A percentile compares a stretch with the other conserved stretches of the same genome.
These are phyloP conservation scores for Pararge aegeria DNA, from an alignment of 1,140 invertebrate species.

Conservation along the genomic window DNA sequence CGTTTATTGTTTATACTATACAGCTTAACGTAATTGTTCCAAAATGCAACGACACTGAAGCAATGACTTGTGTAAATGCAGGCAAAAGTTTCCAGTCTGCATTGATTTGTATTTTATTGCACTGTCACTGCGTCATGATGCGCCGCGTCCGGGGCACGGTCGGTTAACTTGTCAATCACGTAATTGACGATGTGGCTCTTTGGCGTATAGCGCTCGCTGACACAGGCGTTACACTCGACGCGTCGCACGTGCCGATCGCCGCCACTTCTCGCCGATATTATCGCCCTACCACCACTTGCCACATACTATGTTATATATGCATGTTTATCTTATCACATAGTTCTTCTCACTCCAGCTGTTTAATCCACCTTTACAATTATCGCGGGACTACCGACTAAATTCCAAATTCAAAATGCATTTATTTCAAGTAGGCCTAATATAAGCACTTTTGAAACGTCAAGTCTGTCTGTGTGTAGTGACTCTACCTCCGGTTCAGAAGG, in stretches of 20 bases:
- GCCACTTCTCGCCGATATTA: slow-evolving; percentile 57
- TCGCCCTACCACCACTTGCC: slow-evolving; percentile 43
- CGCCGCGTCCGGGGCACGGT: slow-evolving; percentile 38
- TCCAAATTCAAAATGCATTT: too few species aligned
- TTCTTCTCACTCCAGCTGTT: neutral
- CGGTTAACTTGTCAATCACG: slow-evolving; percentile 68
- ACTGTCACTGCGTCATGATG: slow-evolving; percentile 41
- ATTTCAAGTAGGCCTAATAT: too few species aligned
- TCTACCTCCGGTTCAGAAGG: too few species aligned
- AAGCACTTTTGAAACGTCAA: too few species aligned
- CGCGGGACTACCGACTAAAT: too few species aligned
- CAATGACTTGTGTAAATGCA: slow-evolving; percentile 31
- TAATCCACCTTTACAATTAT: too few species aligned
- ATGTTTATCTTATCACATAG: neutral
- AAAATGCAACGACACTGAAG: neutral
- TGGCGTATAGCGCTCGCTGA: slow-evolving; percentile 51
- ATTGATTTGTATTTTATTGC: slow-evolving; percentile 39
- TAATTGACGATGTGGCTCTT: slow-evolving; percentile 63
- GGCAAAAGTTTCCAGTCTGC: slow-evolving; percentile 30
- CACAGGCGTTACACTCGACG: slow-evolving; percentile 57
- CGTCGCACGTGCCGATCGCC: slow-evolving; percentile 67
- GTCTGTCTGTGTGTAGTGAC: too few species aligned
- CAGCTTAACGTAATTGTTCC: too few species aligned
- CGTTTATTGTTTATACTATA: too few species aligned
- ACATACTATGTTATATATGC: slow-evolving; percentile 24